Conservation (phyloP, 2,888 invertebrate species). For the Cheilosia variabilis region DNA sequence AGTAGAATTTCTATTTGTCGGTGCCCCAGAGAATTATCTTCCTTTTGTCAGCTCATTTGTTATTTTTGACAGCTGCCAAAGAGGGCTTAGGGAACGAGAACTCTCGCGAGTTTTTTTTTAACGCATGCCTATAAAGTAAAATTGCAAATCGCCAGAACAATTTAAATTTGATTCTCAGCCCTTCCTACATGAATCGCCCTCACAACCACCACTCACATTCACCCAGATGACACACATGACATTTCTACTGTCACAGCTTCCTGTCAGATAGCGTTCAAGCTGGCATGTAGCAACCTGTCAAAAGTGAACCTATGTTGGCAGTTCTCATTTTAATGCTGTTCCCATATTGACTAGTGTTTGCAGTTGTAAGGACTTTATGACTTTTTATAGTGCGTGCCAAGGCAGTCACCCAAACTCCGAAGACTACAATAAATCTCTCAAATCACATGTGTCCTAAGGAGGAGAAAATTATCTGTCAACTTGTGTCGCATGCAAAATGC, state of each 20-base stretch:
- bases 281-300: background rate
- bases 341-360: conserved; percentile 46
- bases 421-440: background rate
- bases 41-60: no score
- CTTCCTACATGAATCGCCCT: no score
- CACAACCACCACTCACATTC: no score
- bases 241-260: background rate
- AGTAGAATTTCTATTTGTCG: no score
- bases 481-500: conserved; percentile 23
- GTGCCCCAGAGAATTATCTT: no score
- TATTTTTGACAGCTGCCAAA: no score
- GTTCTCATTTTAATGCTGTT: conserved; percentile 35
- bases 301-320: background rate
- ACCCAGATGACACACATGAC: background rate
- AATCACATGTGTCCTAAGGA: background rate
- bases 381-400: background rate
- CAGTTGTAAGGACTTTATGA: background rate
- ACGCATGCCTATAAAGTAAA: no score
- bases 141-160: no score
- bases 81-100: no score
- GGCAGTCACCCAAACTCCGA: background rate
- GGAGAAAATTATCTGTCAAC: conserved; percentile 65
- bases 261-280: background rate
- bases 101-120: no score
- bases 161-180: no score